Base-by-base conservation (phyloP, 2,888 invertebrate genomes). In the Apantesis nais region DNA sequence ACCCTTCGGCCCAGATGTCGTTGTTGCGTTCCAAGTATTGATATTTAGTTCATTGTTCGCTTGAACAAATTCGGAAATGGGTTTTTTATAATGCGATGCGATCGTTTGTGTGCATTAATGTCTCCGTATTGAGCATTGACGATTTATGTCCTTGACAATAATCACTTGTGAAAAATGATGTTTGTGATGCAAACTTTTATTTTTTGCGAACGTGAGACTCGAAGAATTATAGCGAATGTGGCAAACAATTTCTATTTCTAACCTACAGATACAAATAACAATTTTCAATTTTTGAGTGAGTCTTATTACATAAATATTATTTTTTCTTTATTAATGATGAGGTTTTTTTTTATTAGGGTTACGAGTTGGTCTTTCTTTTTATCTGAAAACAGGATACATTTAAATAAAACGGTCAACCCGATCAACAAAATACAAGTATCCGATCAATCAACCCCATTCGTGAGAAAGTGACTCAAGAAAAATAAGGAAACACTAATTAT, bases 401-500 rank as follows among this genome's bases (percentile, higher is more conserved):
- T 81, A 67, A 81, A 81, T 81, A 75, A 78, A 81, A 81, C 81
- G 74, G 81, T 72, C 75, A 81, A 75, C 78, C 74, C 65, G 81
- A 79, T 76, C 70, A 65, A 68, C 72, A 64, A 70, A 80, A 78
- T 80, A 80, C 82, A 73, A 77, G 78, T 81, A 85, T 85, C 80
- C 85, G 86, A 90, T 90, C 90, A 89, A 90, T 91, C 89, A 89
- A 88, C 90, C 93, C 92, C 88, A 87, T 89, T 88, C 93, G 93
- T 93, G 94, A 92, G 94, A 93, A 93, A 88, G 84, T 81, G 83
- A 83, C 79, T 82, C 83, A 89, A 90, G 88, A 77, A 87, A 91
- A 91, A 91, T 88, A 88, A 87, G 90, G 89, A 91, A 93, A 90
- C 85, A 84, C 86, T 93, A 93, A 93, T 94, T 93, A 90, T 90